Conservation (phyloP, 2,888 invertebrate species). For the Synanthedon myopaeformis region DNA sequence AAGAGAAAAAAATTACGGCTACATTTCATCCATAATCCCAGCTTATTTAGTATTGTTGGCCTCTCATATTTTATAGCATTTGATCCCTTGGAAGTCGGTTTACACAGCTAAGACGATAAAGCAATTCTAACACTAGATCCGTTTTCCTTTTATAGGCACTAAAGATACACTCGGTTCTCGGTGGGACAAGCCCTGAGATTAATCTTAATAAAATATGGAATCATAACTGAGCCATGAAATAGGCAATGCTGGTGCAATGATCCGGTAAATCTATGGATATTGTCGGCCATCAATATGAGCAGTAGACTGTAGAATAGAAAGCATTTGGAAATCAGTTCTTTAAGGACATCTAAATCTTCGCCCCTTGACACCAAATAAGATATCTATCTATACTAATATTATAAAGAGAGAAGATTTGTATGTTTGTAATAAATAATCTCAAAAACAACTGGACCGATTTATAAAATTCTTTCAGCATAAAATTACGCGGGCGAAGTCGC, state of each 20-base stretch:
- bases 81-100: neutral
- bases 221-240: slow-evolving; percentile 26
- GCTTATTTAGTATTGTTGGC: no score
- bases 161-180: neutral
- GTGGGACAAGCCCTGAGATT: neutral
- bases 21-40: no score
- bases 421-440: no score
- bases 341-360: neutral
- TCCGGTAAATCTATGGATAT: slow-evolving; percentile 12
- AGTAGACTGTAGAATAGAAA: slow-evolving; percentile 13
- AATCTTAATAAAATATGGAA: slow-evolving; percentile 2
- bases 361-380: no score
- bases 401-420: no score
- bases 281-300: slow-evolving; percentile 18
- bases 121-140: neutral
- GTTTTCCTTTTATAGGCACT: neutral
- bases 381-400: no score
- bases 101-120: neutral
- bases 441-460: no score
- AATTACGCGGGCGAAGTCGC: no score
- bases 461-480: no score
- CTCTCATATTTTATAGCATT: neutral
- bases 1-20: no score
- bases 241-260: slow-evolving; percentile 20
- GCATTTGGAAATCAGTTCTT: neutral